Percentiles rank a stretch among this genome's conserved stretches.
Evolutionary conservation across 30 jellyfish, hydroid and myxozoan genomes (phyloP).

Genomic region (Cassiopea andromeda): DNA sequence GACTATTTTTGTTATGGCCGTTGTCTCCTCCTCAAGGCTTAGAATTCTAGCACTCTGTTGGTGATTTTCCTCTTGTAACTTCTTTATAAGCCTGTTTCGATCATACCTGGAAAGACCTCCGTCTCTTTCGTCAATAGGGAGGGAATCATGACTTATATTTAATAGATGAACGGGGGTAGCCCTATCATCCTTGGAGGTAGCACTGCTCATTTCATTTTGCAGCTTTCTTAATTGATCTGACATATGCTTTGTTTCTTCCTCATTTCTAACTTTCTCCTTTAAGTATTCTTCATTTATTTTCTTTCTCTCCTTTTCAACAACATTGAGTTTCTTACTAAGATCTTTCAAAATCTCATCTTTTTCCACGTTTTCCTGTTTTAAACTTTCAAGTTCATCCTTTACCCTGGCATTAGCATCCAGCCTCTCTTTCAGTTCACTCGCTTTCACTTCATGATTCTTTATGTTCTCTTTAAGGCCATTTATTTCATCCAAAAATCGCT

Average conservation of each 20-base stretch:
- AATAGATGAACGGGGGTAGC: slow-evolving; percentile 53
- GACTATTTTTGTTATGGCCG: slow-evolving; percentile 87
- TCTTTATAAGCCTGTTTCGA: slow-evolving; percentile 57
- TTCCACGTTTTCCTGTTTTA: slow-evolving; percentile 49
- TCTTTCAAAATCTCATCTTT: slow-evolving; percentile 53
- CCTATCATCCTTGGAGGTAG: not conserved
- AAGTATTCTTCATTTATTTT: slow-evolving; percentile 57
- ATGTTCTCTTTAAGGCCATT: slow-evolving; percentile 22
- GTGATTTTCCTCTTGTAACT: slow-evolving; percentile 91
- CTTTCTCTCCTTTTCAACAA: slow-evolving; percentile 65
- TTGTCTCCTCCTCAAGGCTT: slow-evolving; percentile 89
- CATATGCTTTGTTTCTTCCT: slow-evolving; percentile 37
- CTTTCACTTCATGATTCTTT: slow-evolving; percentile 42
- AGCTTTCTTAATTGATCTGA: slow-evolving; percentile 51
- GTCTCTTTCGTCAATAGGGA: slow-evolving; percentile 47
- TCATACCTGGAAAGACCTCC: slow-evolving; percentile 50
- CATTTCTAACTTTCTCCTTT: slow-evolving; percentile 55
- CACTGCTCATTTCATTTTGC: slow-evolving; percentile 55
- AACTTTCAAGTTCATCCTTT: slow-evolving; percentile 2
- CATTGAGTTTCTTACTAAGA: slow-evolving; percentile 27
- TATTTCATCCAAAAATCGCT: slow-evolving; percentile 49
- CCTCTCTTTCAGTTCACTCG: slow-evolving; percentile 33
- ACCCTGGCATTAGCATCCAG: slow-evolving; percentile 9
- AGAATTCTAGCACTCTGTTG: slow-evolving; percentile 69
- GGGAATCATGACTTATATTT: slow-evolving; percentile 57